A percentile compares a stretch with the other conserved stretches of the same genome.
Evolutionary conservation across 2,113 vertebrate genomes (phyloP).

Genomic region (Chiloscyllium plagiosum): DNA sequence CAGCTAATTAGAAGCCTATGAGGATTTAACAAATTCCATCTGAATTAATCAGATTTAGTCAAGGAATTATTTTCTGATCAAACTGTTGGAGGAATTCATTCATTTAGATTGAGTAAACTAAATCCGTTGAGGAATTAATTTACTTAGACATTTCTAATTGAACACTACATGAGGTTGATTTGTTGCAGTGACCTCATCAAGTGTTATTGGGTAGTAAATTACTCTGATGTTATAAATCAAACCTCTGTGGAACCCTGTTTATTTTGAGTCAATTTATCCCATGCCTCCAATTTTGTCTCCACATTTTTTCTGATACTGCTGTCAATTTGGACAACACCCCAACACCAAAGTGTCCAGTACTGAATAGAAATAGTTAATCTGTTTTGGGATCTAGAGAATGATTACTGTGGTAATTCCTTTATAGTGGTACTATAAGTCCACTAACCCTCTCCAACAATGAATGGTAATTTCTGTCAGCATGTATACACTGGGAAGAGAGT

Average conservation of each 20-base stretch:
- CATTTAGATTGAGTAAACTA: not conserved
- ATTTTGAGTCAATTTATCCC: not conserved
- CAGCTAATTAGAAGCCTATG: not conserved
- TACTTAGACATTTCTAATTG: not conserved
- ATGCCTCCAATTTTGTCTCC: not conserved
- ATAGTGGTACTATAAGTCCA: not conserved
- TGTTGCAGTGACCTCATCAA: not conserved
- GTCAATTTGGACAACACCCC: too few relatives aligned
- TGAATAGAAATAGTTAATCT: not conserved
- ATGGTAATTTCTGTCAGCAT: not conserved
- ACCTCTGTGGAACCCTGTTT: not conserved
- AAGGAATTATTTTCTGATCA: not conserved
- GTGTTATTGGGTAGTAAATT: not conserved
- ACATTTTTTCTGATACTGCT: too few relatives aligned
- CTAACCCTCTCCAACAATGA: not conserved
- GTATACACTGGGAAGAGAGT: not conserved
- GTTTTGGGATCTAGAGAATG: not conserved
- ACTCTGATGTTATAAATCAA: not conserved
- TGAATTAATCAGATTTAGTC: not conserved
- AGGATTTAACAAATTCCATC: not conserved
- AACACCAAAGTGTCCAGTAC: not conserved
- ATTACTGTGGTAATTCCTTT: not conserved
- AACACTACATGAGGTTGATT: not conserved
- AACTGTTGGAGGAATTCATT: slow-evolving; percentile 14
- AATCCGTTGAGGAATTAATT: not conserved